Percentiles rank a stretch among this genome's conserved stretches.
Conservation (phyloP, 2,113 vertebrate species). For the Bungarus multicinctus region DNA sequence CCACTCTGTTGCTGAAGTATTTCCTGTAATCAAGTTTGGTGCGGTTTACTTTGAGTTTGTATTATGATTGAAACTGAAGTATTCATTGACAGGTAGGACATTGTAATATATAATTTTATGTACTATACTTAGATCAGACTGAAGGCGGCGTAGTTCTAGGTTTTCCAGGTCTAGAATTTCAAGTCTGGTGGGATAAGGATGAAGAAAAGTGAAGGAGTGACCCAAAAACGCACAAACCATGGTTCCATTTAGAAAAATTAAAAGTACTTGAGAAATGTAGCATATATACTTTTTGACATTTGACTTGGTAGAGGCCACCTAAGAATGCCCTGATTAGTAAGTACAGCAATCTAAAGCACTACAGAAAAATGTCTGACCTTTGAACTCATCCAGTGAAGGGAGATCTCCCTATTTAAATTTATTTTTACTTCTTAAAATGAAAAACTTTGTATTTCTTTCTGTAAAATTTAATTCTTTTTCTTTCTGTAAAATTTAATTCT, state of each 20-base stretch:
- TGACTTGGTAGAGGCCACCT: background rate
- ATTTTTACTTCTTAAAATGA: background rate
- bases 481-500: background rate
- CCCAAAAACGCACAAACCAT: background rate
- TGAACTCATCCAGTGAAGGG: background rate
- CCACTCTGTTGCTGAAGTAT: too few species aligned
- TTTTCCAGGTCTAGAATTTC: too few species aligned
- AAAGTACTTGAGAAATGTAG: background rate
- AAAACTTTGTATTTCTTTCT: background rate
- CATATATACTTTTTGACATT: background rate
- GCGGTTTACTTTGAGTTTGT: too few species aligned
- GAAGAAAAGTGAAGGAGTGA: background rate
- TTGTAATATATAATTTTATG: too few species aligned
- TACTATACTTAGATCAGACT: too few species aligned
- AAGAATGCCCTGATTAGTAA: background rate
- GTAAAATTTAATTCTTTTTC: background rate
- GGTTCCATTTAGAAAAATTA: background rate
- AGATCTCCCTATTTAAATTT: background rate
- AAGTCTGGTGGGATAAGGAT: background rate
- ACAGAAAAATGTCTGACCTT: background rate
- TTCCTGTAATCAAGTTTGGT: too few species aligned
- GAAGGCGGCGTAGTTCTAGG: too few species aligned
- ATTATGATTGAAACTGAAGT: too few species aligned
- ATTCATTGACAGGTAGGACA: too few species aligned
- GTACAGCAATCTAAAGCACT: background rate